phyloP scores from a whole-genome alignment of 1,140 invertebrate genomes.

The Drosophila ananassae region DNA sequence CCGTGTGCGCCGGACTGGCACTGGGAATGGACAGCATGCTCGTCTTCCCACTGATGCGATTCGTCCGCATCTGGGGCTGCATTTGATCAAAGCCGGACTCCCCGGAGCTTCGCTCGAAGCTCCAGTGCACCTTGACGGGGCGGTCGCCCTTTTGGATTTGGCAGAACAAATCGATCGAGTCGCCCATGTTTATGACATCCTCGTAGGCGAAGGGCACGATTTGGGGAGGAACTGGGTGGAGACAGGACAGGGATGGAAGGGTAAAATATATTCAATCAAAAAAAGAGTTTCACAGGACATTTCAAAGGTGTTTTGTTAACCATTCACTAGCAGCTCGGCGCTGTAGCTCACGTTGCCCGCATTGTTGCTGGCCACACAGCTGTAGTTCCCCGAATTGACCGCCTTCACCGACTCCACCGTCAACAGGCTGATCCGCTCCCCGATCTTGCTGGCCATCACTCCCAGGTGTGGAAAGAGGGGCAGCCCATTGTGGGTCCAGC shows the following conservation, averaged over 20 bases:
- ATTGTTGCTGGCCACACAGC: constrained; percentile 90
- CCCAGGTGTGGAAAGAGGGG: constrained; percentile 80
- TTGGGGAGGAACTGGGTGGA: constrained; percentile 87
- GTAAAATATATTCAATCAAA: constrained; percentile 24
- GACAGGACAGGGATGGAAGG: constrained; percentile 19
- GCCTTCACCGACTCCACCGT: constrained; percentile 87
- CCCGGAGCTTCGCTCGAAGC: constrained; percentile 75
- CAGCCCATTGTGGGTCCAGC: constrained; percentile 86
- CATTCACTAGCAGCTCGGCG: constrained; percentile 85
- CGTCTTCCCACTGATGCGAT: constrained; percentile 87
- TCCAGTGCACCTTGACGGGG: constrained; percentile 91
- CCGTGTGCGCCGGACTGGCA: constrained; percentile 86
- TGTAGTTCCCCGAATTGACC: constrained; percentile 88
- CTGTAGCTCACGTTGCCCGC: constrained; percentile 89
- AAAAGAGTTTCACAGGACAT: constrained; percentile 16
- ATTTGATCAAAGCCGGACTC: constrained; percentile 62
- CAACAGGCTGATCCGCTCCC: constrained; percentile 87
- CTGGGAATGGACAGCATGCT: constrained; percentile 87
- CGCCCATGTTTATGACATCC: constrained; percentile 88
- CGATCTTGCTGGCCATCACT: constrained; percentile 86
- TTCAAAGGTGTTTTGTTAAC: constrained; percentile 16
- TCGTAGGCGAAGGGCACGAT: constrained; percentile 89
- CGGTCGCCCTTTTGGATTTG: constrained; percentile 90
- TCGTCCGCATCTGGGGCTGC: constrained; percentile 84
- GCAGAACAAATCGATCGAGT: constrained; percentile 89